Percentiles rank a stretch among this genome's conserved stretches.
Conservation (phyloP, 1,140 invertebrate species). For the Drosophila albomicans region DNA sequence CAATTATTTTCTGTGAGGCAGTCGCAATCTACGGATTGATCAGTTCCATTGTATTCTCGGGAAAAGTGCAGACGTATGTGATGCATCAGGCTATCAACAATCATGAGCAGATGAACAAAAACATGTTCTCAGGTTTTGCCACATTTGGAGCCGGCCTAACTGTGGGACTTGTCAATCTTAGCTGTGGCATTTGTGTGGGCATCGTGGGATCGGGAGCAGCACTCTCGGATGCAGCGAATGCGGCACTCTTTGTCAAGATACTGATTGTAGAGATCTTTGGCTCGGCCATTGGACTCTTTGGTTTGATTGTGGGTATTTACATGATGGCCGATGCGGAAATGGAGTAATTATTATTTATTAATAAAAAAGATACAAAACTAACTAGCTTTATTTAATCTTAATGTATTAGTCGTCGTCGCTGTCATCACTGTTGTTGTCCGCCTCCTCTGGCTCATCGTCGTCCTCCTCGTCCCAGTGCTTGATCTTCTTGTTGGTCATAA, state of each 20-base stretch:
- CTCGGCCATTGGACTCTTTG: constrained; percentile 98
- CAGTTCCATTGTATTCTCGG: constrained; percentile 98
- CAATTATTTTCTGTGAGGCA: constrained; percentile 99
- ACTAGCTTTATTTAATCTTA: constrained; percentile 46
- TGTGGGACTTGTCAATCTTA: constrained; percentile 96
- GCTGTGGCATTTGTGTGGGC: constrained; percentile 97
- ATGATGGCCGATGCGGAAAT: constrained; percentile 90
- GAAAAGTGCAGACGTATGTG: constrained; percentile 88
- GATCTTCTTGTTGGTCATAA: constrained; percentile 94
- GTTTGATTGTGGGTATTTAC: constrained; percentile 98
- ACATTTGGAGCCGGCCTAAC: constrained; percentile 97
- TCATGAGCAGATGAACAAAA: constrained; percentile 84
- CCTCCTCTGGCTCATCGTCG: constrained; percentile 29
- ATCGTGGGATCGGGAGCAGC: constrained; percentile 98
- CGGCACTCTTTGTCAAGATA: constrained; percentile 97
- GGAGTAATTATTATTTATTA: constrained; percentile 48
- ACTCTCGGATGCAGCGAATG: constrained; percentile 97
- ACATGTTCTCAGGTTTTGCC: constrained; percentile 93
- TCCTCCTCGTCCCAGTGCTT: constrained; percentile 96
- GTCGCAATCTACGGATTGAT: constrained; percentile 99
- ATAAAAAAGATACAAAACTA: constrained; percentile 13
- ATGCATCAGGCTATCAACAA: constrained; percentile 47
- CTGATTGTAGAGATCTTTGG: constrained; percentile 99
- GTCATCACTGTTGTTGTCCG: constrained; percentile 32
- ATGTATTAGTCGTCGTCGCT: constrained; percentile 55